A percentile compares a stretch with the other conserved stretches of the same genome.
phyloP scores from a whole-genome alignment of 2,888 invertebrate species.

The Microctonus aethiopoides region DNA sequence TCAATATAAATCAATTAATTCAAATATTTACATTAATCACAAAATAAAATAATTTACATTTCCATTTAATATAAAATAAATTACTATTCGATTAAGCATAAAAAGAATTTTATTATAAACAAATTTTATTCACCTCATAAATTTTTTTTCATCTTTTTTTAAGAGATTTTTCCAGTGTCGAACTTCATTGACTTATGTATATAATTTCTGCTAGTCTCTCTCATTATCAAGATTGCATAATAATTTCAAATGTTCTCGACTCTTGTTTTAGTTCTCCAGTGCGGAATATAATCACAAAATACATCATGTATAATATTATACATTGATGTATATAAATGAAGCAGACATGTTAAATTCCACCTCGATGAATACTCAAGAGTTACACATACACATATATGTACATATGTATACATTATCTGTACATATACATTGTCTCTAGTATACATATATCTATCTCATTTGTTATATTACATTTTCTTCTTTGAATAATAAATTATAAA shows the following conservation, averaged over 20 bases:
- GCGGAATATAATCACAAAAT: not conserved
- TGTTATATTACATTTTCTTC: not conserved
- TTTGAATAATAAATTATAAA: too few relatives aligned
- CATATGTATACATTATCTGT: too few relatives aligned
- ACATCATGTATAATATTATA: not conserved
- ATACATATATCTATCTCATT: not conserved
- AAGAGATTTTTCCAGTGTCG: not conserved
- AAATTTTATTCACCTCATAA: not conserved
- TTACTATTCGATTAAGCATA: too few relatives aligned
- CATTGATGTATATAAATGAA: not conserved
- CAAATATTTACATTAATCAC: not conserved
- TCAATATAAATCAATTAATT: not conserved
- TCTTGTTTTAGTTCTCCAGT: not conserved
- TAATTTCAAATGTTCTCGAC: not conserved
- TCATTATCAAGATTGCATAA: not conserved
- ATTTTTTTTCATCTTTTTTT: not conserved
- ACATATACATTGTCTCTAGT: too few relatives aligned
- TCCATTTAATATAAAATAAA: too few relatives aligned
- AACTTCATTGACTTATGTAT: not conserved
- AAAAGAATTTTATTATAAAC: too few relatives aligned
- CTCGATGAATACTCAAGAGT: not conserved
- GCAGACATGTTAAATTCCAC: not conserved
- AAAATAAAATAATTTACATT: not conserved
- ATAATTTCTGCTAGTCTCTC: not conserved
- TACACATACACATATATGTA: not conserved